Percentiles rank a stretch among this genome's conserved stretches.
phyloP scores from a whole-genome alignment of 1,140 invertebrate species.

The Papilio dardanus region DNA sequence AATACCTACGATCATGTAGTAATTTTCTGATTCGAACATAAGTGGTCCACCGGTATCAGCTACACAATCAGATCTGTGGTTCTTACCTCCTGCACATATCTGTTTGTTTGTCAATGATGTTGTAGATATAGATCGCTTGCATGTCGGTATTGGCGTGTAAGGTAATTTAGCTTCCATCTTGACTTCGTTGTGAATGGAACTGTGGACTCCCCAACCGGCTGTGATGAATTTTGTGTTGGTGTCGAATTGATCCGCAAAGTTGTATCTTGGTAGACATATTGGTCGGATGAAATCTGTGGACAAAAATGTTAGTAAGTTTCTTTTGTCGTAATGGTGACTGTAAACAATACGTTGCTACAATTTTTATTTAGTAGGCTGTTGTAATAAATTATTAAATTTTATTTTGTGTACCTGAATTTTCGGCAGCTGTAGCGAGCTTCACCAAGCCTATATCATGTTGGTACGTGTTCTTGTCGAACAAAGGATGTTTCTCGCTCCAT shows the following conservation, averaged over 20 bases:
- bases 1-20: conserved; percentile 70
- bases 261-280: conserved; percentile 53
- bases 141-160: conserved; percentile 39
- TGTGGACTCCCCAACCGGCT: conserved; percentile 57
- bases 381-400: too few relatives aligned
- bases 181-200: conserved; percentile 60
- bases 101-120: conserved; percentile 52
- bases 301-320: neutral
- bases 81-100: conserved; percentile 80
- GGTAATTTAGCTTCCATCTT: conserved; percentile 46
- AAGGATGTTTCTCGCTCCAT: conserved; percentile 38
- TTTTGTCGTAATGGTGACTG: too few relatives aligned
- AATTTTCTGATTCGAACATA: conserved; percentile 66
- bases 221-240: conserved; percentile 44
- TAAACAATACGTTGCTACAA: too few relatives aligned
- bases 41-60: conserved; percentile 86
- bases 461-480: conserved; percentile 6
- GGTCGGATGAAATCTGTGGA: conserved; percentile 62
- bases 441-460: conserved; percentile 50
- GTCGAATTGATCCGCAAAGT: conserved; percentile 43
- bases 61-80: conserved; percentile 79
- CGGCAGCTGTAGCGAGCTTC: conserved; percentile 38
- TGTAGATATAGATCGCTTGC: conserved; percentile 16
- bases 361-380: too few relatives aligned
- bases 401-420: conserved; percentile 46